A percentile compares a stretch with the other conserved stretches of the same genome.
Conservation (phyloP, 2,113 vertebrate species). For the Hippocampus mohnikei region DNA sequence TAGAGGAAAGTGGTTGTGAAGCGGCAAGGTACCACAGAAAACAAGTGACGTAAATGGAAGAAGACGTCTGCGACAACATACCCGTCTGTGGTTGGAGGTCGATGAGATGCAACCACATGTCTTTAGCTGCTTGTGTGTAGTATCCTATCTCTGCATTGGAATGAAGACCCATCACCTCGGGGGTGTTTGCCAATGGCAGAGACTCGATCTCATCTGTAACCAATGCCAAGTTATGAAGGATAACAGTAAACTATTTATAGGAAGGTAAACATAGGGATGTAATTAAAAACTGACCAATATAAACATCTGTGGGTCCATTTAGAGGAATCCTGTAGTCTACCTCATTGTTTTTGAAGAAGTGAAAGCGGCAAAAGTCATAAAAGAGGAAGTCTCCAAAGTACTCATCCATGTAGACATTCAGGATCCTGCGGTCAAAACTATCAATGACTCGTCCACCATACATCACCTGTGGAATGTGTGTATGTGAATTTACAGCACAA, state of each 20-base stretch:
- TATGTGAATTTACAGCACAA: too few relatives aligned
- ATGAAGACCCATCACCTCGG: constrained; percentile 89
- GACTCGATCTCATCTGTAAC: constrained; percentile 82
- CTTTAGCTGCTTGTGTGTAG: constrained; percentile 82
- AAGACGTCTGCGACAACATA: constrained; percentile 32
- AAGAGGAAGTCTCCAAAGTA: constrained; percentile 94
- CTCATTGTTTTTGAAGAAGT: constrained; percentile 83
- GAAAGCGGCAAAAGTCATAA: constrained; percentile 84
- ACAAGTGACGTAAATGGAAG: not conserved
- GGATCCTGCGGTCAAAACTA: constrained; percentile 92
- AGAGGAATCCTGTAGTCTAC: constrained; percentile 85
- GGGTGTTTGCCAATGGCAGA: constrained; percentile 83
- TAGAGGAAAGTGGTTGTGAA: not conserved
- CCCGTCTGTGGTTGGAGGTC: constrained; percentile 92
- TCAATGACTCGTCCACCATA: constrained; percentile 90
- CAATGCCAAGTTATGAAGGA: not conserved
- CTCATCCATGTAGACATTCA: constrained; percentile 90
- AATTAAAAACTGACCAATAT: constrained; percentile 77
- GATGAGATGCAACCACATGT: constrained; percentile 85
- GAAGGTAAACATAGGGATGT: not conserved
- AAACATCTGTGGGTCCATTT: constrained; percentile 74
- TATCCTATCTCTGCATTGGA: constrained; percentile 92
- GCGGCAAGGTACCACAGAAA: not conserved
- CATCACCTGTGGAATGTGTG: constrained; percentile 83
- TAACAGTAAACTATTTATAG: too few relatives aligned